Evolutionary conservation across 2,113 vertebrate species (phyloP).

Genomic region (Labeo rohita): DNA sequence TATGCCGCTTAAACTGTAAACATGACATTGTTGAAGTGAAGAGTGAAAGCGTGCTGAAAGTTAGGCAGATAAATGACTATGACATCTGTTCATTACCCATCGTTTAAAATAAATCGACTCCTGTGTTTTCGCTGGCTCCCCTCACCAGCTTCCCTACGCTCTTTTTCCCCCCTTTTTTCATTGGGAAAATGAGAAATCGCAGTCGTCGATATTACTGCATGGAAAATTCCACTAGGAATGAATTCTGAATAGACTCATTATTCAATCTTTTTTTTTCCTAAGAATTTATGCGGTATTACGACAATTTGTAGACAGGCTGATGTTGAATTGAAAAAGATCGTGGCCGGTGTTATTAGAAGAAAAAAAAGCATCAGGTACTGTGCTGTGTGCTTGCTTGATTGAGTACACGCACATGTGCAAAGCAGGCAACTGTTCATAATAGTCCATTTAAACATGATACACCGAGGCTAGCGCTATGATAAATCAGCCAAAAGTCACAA

Average conservation of each 20-base stretch:
- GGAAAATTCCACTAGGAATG: constrained; percentile 64
- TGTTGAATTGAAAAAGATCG: constrained; percentile 39
- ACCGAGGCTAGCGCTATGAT: background rate
- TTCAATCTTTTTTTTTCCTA: constrained; percentile 34
- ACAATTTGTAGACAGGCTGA: constrained; percentile 54
- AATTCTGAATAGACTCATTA: constrained; percentile 59
- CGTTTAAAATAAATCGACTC: constrained; percentile 64
- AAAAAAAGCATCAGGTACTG: constrained; percentile 26
- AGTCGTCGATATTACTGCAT: constrained; percentile 62
- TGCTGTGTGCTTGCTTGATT: background rate
- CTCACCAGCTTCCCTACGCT: constrained; percentile 34
- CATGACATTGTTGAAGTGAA: constrained; percentile 60
- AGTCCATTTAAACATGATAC: constrained; percentile 32
- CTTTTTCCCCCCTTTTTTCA: constrained; percentile 50
- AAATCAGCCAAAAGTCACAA: constrained; percentile 29
- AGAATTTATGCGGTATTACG: constrained; percentile 51
- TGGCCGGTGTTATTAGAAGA: constrained; percentile 17
- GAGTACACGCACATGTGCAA: constrained; percentile 21
- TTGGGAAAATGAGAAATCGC: constrained; percentile 60
- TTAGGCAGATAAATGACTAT: constrained; percentile 69
- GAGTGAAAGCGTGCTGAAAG: constrained; percentile 59
- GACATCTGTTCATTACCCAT: constrained; percentile 77
- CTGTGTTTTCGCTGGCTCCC: constrained; percentile 61
- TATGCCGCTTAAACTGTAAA: constrained; percentile 56
- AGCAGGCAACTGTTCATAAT: constrained; percentile 23